Percentiles rank a stretch among this genome's conserved stretches.
Conservation (phyloP, 2,888 invertebrate species). For the Dolichopus griseipennis region DNA sequence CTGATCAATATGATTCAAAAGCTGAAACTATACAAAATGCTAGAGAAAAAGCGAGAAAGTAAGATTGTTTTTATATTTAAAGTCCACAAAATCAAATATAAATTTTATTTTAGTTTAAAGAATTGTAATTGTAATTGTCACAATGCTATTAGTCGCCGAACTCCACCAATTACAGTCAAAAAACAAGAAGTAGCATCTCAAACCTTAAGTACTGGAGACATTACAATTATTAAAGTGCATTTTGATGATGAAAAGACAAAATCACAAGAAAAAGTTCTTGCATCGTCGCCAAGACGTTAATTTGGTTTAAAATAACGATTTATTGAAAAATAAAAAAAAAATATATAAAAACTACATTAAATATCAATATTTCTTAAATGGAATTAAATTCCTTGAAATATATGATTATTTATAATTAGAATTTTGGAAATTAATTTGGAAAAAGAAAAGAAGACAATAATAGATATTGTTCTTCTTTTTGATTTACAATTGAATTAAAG, state of each 20-base stretch:
- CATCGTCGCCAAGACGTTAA: slow-evolving; percentile 46
- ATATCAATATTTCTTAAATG: background rate
- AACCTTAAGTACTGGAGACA: slow-evolving; percentile 84
- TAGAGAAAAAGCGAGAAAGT: slow-evolving; percentile 41
- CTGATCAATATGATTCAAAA: slow-evolving; percentile 38
- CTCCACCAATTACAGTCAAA: slow-evolving; percentile 30
- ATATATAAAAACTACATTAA: background rate
- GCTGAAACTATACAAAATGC: slow-evolving; percentile 40
- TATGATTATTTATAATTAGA: background rate
- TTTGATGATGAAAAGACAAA: slow-evolving; percentile 52
- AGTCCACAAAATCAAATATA: background rate
- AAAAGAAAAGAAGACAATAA: background rate
- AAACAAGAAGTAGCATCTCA: slow-evolving; percentile 59
- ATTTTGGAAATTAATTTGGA: background rate
- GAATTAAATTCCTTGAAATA: background rate
- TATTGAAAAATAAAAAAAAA: background rate
- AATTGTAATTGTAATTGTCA: slow-evolving; percentile 36
- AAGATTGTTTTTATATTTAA: slow-evolving; percentile 21
- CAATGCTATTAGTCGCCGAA: slow-evolving; percentile 15
- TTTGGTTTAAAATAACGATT: slow-evolving; percentile 9
- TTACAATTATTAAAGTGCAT: slow-evolving; percentile 79
- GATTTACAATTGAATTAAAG: no score
- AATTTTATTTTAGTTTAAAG: slow-evolving; percentile 30
- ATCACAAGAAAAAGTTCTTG: slow-evolving; percentile 45
- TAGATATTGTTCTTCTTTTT: background rate